Evolutionary conservation across 2,888 invertebrate genomes (phyloP).

Genomic region (Trilocha varians): DNA sequence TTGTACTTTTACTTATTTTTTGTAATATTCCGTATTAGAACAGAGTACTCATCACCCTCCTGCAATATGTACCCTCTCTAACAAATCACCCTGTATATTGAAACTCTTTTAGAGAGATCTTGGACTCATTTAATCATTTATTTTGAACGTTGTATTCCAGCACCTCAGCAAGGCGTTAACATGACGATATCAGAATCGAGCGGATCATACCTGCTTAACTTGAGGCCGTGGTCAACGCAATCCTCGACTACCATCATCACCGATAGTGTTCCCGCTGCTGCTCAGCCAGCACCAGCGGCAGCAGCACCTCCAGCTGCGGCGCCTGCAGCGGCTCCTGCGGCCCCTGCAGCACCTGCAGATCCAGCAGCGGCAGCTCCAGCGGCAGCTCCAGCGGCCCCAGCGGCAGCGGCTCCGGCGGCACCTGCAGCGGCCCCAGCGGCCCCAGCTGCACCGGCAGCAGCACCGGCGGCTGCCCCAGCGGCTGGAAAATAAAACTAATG

Average conservation of each 20-base stretch:
- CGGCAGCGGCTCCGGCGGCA: slow-evolving; percentile 18
- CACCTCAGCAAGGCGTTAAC: slow-evolving; percentile 32
- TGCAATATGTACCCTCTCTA: too few species aligned
- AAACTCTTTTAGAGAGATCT: too few species aligned
- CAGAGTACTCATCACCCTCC: too few species aligned
- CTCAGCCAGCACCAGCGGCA: slow-evolving; percentile 14
- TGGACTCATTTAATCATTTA: too few species aligned
- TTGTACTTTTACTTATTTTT: too few species aligned
- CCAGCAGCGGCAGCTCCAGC: slow-evolving; percentile 14
- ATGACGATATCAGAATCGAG: slow-evolving; percentile 22
- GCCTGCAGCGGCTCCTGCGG: slow-evolving; percentile 14
- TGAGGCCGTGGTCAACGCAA: slow-evolving; percentile 21
- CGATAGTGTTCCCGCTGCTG: slow-evolving; percentile 15
- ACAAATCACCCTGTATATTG: too few species aligned
- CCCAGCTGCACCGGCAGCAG: slow-evolving; percentile 12
- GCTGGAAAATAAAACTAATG: slow-evolving; percentile 8
- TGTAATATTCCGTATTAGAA: too few species aligned
- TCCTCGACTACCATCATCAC: slow-evolving; percentile 11
- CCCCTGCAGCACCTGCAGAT: slow-evolving; percentile 14
- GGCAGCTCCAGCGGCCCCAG: slow-evolving; percentile 12
- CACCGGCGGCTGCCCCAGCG: slow-evolving; percentile 4
- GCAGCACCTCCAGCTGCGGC: slow-evolving; percentile 12
- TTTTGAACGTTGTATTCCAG: slow-evolving; percentile 30
- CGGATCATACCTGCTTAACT: slow-evolving; percentile 17
- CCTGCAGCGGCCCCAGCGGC: slow-evolving; percentile 12